Evolutionary conservation across 2,888 invertebrate species (phyloP).

Genomic region (Micropterix aruncella): DNA sequence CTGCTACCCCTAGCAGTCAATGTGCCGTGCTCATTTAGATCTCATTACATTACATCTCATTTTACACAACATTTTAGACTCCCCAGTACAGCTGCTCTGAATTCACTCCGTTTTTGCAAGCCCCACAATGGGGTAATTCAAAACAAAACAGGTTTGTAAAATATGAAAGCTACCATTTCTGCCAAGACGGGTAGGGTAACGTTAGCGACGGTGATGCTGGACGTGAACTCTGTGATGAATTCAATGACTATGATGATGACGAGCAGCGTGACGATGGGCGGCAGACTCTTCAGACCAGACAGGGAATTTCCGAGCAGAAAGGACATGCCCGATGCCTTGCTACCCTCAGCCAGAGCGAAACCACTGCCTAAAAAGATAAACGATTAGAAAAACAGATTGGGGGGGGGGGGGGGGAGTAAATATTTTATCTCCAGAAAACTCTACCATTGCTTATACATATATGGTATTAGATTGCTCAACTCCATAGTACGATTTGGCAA

Average conservation of each 20-base stretch:
- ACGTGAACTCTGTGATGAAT: slow-evolving; percentile 61
- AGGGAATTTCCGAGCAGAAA: slow-evolving; percentile 25
- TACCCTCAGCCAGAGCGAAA: slow-evolving; percentile 40
- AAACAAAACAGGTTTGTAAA: no score
- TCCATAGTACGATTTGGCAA: no score
- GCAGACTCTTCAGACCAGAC: slow-evolving; percentile 19
- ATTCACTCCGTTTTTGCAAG: no score
- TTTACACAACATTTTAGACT: no score
- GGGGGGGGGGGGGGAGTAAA: no score
- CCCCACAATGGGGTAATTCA: no score
- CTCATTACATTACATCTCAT: no score
- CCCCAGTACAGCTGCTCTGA: no score
- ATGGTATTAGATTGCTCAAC: no score
- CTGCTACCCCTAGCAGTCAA: no score
- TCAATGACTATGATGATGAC: slow-evolving; percentile 39
- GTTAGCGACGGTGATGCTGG: slow-evolving; percentile 70
- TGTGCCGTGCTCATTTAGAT: no score
- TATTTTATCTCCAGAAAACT: background rate
- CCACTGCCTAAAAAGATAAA: slow-evolving; percentile 31
- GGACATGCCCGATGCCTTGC: slow-evolving; percentile 33
- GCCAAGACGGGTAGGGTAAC: slow-evolving; percentile 60
- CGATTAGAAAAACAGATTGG: background rate
- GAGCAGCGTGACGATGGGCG: slow-evolving; percentile 23
- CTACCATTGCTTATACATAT: no score
- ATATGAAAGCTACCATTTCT: slow-evolving; percentile 48